Conservation (phyloP, 1,140 invertebrate genomes). For the Heliconius congener region DNA sequence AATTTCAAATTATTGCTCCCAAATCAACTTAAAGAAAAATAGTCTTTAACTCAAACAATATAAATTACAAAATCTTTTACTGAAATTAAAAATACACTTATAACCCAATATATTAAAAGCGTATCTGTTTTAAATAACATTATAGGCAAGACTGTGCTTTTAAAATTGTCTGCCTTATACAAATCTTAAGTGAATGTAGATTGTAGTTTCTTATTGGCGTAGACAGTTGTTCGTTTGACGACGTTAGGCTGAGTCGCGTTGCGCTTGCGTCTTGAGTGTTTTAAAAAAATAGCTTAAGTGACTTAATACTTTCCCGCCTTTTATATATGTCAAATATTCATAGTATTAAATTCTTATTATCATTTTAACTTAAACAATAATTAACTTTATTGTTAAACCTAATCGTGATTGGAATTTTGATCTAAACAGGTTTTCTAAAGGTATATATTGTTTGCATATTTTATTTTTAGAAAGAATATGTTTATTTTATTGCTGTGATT, state of each 20-base stretch:
- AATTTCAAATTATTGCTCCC: conserved; percentile 16
- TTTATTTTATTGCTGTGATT: conserved; percentile 26
- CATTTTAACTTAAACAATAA: not conserved
- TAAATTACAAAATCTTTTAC: conserved; percentile 42
- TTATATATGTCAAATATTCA: not conserved
- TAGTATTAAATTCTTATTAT: not conserved
- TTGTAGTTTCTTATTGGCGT: conserved; percentile 47
- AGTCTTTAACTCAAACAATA: conserved; percentile 18
- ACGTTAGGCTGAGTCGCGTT: conserved; percentile 42
- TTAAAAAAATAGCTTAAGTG: conserved; percentile 16
- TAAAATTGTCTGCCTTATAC: conserved; percentile 58
- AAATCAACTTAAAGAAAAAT: conserved; percentile 34
- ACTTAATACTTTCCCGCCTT: conserved; percentile 26
- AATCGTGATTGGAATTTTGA: conserved; percentile 24
- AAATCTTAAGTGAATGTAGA: conserved; percentile 63
- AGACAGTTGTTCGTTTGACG: conserved; percentile 55
- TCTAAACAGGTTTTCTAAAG: not conserved
- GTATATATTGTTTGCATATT: conserved; percentile 7
- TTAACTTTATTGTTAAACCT: conserved; percentile 5
- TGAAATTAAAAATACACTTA: conserved; percentile 18
- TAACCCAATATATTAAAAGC: conserved; percentile 43
- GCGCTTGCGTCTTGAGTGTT: conserved; percentile 47
- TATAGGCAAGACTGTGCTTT: conserved; percentile 39
- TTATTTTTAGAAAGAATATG: conserved; percentile 27
- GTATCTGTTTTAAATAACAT: conserved; percentile 37